A percentile compares a stretch with the other conserved stretches of the same genome.
Evolutionary conservation across 2,797 vertebrate species (phyloP).

Genomic region (Lophotriccus pileatus): DNA sequence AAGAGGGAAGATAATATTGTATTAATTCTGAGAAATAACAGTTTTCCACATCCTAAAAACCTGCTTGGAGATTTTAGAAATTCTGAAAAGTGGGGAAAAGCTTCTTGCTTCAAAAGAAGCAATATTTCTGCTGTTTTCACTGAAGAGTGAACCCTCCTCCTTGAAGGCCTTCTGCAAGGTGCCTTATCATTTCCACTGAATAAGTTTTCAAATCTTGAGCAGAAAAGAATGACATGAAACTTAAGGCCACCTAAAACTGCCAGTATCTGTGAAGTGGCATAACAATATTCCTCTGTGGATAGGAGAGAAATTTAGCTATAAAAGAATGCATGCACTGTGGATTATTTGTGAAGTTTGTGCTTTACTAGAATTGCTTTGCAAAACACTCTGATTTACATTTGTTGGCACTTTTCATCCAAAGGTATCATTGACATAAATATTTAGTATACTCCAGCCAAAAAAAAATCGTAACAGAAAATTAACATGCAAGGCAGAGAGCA

Average conservation of each 20-base stretch:
- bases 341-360: background rate
- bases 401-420: slow-evolving; percentile 24
- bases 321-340: background rate
- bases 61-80: background rate
- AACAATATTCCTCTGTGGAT: background rate
- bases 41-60: background rate
- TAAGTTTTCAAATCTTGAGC: background rate
- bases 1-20: background rate
- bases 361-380: slow-evolving; percentile 1
- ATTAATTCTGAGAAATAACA: background rate
- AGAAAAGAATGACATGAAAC: background rate
- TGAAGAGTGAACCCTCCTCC: background rate
- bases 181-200: background rate
- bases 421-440: background rate
- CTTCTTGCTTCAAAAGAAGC: background rate
- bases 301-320: background rate
- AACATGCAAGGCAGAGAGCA: slow-evolving; percentile 9
- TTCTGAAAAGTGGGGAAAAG: background rate
- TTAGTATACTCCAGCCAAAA: background rate
- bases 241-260: background rate
- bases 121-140: background rate
- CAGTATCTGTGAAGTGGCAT: background rate
- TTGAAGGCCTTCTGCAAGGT: background rate
- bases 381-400: slow-evolving; percentile 1
- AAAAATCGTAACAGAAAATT: background rate